Conservation (phyloP, 2,888 invertebrate species). For the Mimas tiliae region DNA sequence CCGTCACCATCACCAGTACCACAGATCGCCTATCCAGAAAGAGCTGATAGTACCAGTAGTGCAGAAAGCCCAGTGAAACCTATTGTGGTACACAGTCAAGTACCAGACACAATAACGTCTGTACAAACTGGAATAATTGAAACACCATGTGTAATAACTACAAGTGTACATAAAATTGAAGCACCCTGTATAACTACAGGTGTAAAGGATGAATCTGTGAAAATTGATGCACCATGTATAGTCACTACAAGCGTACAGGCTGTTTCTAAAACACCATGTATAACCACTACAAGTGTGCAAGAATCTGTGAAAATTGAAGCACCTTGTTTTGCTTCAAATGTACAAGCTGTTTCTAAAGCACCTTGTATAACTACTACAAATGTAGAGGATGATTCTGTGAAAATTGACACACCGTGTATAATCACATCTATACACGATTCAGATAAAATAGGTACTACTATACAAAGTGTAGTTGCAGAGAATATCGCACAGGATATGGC, state of each 20-base stretch:
- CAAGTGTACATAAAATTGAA: neutral
- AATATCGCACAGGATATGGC: neutral
- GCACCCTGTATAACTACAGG: neutral
- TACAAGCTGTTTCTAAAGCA: conserved; percentile 7
- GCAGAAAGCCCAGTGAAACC: neutral
- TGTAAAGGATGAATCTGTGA: neutral
- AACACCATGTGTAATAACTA: neutral
- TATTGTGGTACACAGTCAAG: neutral
- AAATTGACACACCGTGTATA: neutral
- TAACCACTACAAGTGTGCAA: neutral
- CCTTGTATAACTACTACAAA: neutral
- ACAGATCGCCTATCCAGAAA: conserved; percentile 5
- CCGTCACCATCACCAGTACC: conserved; percentile 31
- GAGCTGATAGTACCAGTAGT: neutral
- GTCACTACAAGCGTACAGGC: neutral
- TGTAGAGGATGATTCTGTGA: neutral
- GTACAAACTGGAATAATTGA: neutral
- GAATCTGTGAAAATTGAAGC: neutral
- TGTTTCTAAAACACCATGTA: neutral
- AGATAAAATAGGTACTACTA: neutral
- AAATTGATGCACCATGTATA: neutral
- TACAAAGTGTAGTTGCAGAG: neutral
- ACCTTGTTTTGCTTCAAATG: neutral
- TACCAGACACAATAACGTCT: neutral
- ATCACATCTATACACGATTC: neutral